phyloP scores from a whole-genome alignment of 2,113 vertebrate species.

The Loxodonta africana region DNA sequence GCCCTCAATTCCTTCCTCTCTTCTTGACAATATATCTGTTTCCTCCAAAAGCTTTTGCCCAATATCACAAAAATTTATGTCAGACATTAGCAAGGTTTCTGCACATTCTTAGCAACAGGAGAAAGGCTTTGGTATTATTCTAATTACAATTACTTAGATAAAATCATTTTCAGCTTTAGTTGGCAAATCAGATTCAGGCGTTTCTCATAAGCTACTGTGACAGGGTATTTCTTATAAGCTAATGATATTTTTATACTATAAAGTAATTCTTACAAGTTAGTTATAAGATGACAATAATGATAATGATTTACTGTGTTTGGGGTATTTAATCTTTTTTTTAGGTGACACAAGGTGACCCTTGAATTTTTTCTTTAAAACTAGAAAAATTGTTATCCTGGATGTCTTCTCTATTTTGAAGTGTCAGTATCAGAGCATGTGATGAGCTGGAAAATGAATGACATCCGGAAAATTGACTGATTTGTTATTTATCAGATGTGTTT shows the following conservation, averaged over 20 bases:
- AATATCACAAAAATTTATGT: not conserved
- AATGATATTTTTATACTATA: slow-evolving; percentile 36
- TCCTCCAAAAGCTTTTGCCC: slow-evolving; percentile 13
- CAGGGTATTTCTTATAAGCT: not conserved
- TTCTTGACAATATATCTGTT: not conserved
- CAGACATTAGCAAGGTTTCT: not conserved
- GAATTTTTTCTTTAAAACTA: slow-evolving; percentile 14
- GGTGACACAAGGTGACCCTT: not conserved
- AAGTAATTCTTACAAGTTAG: slow-evolving; percentile 46
- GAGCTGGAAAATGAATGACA: not conserved
- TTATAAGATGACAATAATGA: not conserved
- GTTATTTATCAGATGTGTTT: slow-evolving; percentile 1
- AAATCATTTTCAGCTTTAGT: slow-evolving; percentile 17
- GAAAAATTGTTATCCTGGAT: not conserved
- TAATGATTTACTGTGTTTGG: not conserved
- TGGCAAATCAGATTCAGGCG: not conserved
- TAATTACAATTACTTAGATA: slow-evolving; percentile 27
- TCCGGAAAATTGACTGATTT: not conserved
- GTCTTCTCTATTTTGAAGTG: not conserved
- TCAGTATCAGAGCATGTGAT: not conserved
- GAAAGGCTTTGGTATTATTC: not conserved
- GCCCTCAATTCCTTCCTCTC: not conserved
- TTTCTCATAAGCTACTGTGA: slow-evolving; percentile 30
- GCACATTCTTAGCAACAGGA: slow-evolving; percentile 12
- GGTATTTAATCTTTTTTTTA: not conserved